phyloP scores from a whole-genome alignment of 2,888 invertebrate genomes.

The Amphiduros pacificus region DNA sequence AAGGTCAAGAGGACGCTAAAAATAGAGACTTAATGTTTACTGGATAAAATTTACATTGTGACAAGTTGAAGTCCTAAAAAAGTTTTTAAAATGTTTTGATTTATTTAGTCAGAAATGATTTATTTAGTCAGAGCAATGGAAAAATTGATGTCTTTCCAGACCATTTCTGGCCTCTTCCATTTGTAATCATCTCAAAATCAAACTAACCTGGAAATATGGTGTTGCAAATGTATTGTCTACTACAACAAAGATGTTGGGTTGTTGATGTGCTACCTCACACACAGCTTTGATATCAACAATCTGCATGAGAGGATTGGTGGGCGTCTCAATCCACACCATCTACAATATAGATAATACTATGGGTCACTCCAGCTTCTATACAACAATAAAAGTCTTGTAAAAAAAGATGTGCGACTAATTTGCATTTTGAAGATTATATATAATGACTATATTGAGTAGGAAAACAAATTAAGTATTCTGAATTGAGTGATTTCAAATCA shows the following conservation, averaged over 20 bases:
- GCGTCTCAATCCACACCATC: constrained; percentile 89
- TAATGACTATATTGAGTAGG: not conserved
- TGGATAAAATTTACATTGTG: not conserved
- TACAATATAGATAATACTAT: constrained; percentile 29
- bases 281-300: constrained; percentile 82
- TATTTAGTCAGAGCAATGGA: not conserved
- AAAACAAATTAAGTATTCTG: not conserved
- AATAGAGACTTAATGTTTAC: constrained; percentile 14
- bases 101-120: not conserved
- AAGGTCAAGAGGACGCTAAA: constrained; percentile 80
- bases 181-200: no score
- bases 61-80: not conserved
- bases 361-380: no score
- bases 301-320: constrained; percentile 92
- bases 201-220: constrained; percentile 74
- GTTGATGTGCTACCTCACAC: constrained; percentile 65
- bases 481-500: not conserved
- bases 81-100: not conserved
- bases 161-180: no score
- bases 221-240: constrained; percentile 95
- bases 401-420: no score
- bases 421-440: no score
- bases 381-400: no score
- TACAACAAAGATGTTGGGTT: constrained; percentile 70
- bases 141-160: no score